Evolutionary conservation across 2,797 vertebrate genomes (phyloP).

Genomic region (Tachyglossus aculeatus): DNA sequence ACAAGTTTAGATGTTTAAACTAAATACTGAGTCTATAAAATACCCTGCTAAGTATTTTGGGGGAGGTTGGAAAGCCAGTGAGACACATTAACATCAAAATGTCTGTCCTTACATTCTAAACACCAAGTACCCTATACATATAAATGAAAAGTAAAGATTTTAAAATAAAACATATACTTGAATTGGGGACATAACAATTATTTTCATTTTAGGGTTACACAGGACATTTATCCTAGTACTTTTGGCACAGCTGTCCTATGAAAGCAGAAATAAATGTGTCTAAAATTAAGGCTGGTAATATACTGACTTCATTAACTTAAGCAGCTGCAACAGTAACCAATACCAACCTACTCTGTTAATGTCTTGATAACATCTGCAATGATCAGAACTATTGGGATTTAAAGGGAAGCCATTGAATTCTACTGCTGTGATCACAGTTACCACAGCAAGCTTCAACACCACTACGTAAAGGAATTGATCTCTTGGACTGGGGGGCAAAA

Average conservation of each 20-base stretch:
- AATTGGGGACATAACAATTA: constrained; percentile 1
- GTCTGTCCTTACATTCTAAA: background rate
- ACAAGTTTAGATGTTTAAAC: background rate
- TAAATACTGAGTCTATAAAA: constrained; percentile 28
- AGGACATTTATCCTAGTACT: constrained; percentile 53
- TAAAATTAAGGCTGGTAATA: constrained; percentile 65
- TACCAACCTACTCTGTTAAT: constrained; percentile 41
- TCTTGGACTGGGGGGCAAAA: too few relatives aligned
- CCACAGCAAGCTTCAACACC: constrained; percentile 13
- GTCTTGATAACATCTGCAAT: constrained; percentile 50
- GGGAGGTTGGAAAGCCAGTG: background rate
- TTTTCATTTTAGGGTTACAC: constrained; percentile 49
- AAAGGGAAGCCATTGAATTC: constrained; percentile 10
- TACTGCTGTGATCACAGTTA: constrained; percentile 27
- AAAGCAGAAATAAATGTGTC: constrained; percentile 63
- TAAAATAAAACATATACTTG: constrained; percentile 25
- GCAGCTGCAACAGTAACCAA: constrained; percentile 66
- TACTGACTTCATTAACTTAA: constrained; percentile 67
- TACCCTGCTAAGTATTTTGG: constrained; percentile 11
- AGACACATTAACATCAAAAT: background rate
- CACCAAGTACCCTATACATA: background rate
- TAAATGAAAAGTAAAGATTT: constrained; percentile 16
- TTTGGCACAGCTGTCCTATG: constrained; percentile 59
- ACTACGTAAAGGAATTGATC: constrained; percentile 12
- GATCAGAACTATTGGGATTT: constrained; percentile 34